These are phyloP conservation scores for Echinarachnius parma DNA, from an alignment of 53 echinoderm and acorn worm genomes.

Conservation along the genomic window DNA sequence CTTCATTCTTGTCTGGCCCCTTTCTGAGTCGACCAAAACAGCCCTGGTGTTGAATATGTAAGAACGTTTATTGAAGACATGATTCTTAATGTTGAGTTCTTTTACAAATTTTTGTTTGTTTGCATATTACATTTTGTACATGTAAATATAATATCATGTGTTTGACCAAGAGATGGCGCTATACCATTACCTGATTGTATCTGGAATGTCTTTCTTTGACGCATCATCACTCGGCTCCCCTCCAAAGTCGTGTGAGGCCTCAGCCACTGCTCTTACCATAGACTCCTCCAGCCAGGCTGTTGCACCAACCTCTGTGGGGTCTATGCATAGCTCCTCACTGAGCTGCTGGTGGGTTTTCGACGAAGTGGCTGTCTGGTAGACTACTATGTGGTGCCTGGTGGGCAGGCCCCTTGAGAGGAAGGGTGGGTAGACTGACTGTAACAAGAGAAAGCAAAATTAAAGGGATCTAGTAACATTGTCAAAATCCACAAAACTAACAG, in stretches of 20 bases:
- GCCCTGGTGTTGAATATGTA: no score
- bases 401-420: constrained; percentile 66
- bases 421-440: constrained; percentile 72
- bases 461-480: no score
- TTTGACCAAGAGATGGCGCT: no score
- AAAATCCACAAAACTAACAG: no score
- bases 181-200: constrained; percentile 43
- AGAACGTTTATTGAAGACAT: no score
- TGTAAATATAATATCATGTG: no score
- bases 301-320: constrained; percentile 62
- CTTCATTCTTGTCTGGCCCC: no score
- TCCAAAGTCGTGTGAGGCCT: neutral
- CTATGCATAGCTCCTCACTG: constrained; percentile 35
- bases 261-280: constrained; percentile 33
- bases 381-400: constrained; percentile 66
- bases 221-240: neutral
- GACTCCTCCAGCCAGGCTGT: constrained; percentile 67
- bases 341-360: constrained; percentile 52
- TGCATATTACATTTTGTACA: no score
- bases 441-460: no score
- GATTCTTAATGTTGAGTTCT: no score
- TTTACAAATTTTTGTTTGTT: no score
- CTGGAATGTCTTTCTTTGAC: constrained; percentile 12
- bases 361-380: constrained; percentile 51
- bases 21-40: no score